Evolutionary conservation across 2,113 vertebrate genomes (phyloP).

Genomic region (Phyllopteryx taeniolatus): DNA sequence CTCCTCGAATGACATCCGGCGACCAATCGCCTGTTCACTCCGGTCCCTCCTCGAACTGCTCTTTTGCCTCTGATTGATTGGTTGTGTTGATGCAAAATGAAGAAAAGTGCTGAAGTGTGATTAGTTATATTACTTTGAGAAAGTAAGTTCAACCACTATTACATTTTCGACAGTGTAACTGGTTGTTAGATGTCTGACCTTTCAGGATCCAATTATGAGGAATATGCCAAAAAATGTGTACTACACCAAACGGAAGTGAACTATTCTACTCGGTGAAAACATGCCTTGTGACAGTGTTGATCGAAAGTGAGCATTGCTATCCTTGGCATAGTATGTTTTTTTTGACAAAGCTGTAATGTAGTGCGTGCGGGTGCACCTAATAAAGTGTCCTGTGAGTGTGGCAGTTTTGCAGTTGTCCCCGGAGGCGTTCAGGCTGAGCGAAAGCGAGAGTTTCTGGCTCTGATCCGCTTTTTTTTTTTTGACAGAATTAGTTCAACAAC

Average conservation of each 20-base stretch:
- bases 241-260: too few relatives aligned
- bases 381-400: background rate
- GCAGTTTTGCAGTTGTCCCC: background rate
- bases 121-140: too few relatives aligned
- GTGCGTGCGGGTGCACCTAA: background rate
- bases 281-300: too few relatives aligned
- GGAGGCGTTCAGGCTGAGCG: conserved; percentile 36
- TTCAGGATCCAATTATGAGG: too few relatives aligned
- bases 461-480: conserved; percentile 66
- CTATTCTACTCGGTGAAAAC: too few relatives aligned
- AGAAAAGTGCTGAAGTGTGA: too few relatives aligned
- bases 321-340: too few relatives aligned
- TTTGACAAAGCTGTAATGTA: background rate
- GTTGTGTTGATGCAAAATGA: too few relatives aligned
- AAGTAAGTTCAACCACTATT: too few relatives aligned
- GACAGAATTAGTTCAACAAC: conserved; percentile 74
- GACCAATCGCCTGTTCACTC: conserved; percentile 60
- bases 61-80: conserved; percentile 38
- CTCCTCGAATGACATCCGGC: conserved; percentile 49
- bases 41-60: conserved; percentile 22
- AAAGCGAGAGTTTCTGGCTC: conserved; percentile 41
- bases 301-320: background rate
- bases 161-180: too few relatives aligned
- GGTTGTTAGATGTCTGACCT: too few relatives aligned
- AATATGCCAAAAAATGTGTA: too few relatives aligned